phyloP scores from a whole-genome alignment of 1,140 invertebrate genomes.

The Tribolium castaneum region DNA sequence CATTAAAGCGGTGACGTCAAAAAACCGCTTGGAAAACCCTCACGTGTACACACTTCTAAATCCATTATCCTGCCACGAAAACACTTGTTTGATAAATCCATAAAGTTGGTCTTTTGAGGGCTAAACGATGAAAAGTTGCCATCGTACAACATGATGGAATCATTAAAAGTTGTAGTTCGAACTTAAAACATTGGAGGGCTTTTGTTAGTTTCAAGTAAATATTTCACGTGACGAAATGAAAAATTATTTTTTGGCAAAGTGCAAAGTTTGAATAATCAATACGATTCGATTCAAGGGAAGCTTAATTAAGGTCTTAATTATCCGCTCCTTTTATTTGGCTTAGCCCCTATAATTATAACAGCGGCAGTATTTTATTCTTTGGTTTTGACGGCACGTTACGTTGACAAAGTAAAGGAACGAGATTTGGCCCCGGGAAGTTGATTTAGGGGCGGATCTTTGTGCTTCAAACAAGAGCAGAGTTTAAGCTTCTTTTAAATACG shows the following conservation, averaged over 20 bases:
- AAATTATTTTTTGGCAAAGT: neutral
- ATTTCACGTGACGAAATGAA: too few species aligned
- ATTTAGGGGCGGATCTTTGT: neutral
- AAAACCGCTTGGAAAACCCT: neutral
- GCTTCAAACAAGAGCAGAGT: too few species aligned
- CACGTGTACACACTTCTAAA: neutral
- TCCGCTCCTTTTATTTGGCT: neutral
- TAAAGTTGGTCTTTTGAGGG: neutral
- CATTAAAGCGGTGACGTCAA: neutral
- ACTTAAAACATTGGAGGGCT: slow-evolving; percentile 19
- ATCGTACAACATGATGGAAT: slow-evolving; percentile 14
- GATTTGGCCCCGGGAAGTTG: neutral
- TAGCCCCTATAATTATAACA: neutral
- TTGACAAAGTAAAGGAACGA: neutral
- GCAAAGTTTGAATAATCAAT: neutral
- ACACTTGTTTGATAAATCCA: slow-evolving; percentile 30
- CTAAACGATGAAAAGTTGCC: neutral
- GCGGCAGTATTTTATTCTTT: neutral
- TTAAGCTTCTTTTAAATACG: too few species aligned
- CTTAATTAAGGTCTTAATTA: slow-evolving; percentile 9
- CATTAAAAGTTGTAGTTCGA: slow-evolving; percentile 34
- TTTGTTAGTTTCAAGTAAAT: slow-evolving; percentile 26
- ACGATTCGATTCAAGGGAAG: neutral
- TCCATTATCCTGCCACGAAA: neutral
- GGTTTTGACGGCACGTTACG: neutral